Conservation (phyloP, 2,888 invertebrate species). For the Drosophila picticornis region DNA sequence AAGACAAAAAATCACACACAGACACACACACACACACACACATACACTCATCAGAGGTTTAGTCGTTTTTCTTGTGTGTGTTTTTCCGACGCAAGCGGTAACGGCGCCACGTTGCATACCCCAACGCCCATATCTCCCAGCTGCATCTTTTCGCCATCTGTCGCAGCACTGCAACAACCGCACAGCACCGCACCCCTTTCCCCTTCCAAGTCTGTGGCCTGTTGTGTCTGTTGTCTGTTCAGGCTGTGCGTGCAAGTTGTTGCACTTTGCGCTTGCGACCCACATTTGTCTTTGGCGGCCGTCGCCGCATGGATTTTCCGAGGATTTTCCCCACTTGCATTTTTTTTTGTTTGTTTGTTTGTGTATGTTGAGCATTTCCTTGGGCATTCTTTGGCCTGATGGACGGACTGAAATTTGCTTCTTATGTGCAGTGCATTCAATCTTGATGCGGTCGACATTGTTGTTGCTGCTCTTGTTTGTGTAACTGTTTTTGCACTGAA, state of each 20-base stretch:
- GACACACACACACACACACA: background rate
- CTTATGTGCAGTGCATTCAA: conserved; percentile 63
- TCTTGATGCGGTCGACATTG: conserved; percentile 43
- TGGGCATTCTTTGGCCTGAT: conserved; percentile 57
- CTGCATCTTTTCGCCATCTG: conserved; percentile 60
- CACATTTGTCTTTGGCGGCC: conserved; percentile 76
- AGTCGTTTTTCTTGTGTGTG: conserved; percentile 41
- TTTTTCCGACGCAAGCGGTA: conserved; percentile 56
- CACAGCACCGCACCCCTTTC: background rate
- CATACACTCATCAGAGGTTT: conserved; percentile 13
- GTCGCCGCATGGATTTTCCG: conserved; percentile 66
- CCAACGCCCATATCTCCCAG: conserved; percentile 36
- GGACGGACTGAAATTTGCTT: conserved; percentile 60
- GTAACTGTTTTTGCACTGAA: conserved; percentile 1
- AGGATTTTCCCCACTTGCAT: conserved; percentile 66
- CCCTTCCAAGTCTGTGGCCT: conserved; percentile 5
- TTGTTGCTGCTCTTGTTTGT: conserved; percentile 18
- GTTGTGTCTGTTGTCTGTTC: conserved; percentile 17
- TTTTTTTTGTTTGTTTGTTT: conserved; percentile 40
- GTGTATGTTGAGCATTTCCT: conserved; percentile 65
- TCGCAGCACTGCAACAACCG: conserved; percentile 4
- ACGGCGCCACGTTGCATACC: conserved; percentile 32
- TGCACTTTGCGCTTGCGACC: conserved; percentile 80
- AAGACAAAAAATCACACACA: conserved; percentile 1
- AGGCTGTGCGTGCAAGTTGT: conserved; percentile 65